phyloP scores from a whole-genome alignment of 92 coral and sea anemone genomes.

The Porites evermanni region DNA sequence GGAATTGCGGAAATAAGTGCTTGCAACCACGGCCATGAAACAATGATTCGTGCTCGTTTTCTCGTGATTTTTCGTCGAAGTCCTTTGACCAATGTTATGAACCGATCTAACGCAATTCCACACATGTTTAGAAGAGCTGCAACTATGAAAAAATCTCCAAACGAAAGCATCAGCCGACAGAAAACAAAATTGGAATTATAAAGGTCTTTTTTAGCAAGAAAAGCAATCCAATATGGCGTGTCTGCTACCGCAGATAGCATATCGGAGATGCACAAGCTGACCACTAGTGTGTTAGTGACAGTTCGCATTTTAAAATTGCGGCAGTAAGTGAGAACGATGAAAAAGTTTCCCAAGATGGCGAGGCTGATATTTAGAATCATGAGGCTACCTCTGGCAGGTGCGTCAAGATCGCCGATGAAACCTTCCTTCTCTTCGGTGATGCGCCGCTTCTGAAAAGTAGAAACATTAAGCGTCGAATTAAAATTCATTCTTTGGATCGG shows the following conservation, averaged over 20 bases:
- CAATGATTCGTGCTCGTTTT: slow-evolving; percentile 55
- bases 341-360: slow-evolving; percentile 82
- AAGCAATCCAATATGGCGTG: slow-evolving; percentile 73
- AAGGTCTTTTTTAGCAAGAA: slow-evolving; percentile 44
- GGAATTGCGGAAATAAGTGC: slow-evolving; percentile 73
- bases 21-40: slow-evolving; percentile 81
- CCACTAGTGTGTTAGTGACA: slow-evolving; percentile 79
- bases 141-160: slow-evolving; percentile 77
- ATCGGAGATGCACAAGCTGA: slow-evolving; percentile 80
- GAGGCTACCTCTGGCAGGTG: slow-evolving; percentile 44
- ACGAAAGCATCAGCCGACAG: slow-evolving; percentile 67
- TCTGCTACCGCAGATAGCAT: slow-evolving; percentile 80
- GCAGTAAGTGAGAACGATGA: slow-evolving; percentile 73
- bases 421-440: background rate
- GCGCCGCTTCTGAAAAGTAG: background rate
- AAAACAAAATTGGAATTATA: slow-evolving; percentile 46
- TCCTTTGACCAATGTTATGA: slow-evolving; percentile 78
- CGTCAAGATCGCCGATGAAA: background rate
- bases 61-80: slow-evolving; percentile 75
- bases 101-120: slow-evolving; percentile 85
- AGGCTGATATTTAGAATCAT: slow-evolving; percentile 65
- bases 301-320: slow-evolving; percentile 89
- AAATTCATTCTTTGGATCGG: background rate
- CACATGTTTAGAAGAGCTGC: slow-evolving; percentile 85
- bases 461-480: background rate